Evolutionary conservation across 53 echinoderm and acorn worm species (phyloP).

Genomic region (Zoroaster sp.): DNA sequence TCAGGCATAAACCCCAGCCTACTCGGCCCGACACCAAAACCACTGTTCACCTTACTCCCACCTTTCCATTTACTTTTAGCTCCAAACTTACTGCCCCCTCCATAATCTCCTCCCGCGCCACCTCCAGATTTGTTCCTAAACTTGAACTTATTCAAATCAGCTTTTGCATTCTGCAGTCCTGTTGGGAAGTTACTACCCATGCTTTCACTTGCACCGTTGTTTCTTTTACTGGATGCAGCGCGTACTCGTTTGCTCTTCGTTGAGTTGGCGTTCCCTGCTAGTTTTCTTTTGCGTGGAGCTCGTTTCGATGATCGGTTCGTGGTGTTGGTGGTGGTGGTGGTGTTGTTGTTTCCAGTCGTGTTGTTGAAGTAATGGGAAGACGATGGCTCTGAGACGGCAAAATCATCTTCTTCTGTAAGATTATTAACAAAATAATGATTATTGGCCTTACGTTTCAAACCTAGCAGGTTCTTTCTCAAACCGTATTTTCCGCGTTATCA

Average conservation of each 20-base stretch:
- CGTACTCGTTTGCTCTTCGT: constrained; percentile 70
- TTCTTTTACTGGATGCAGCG: constrained; percentile 34
- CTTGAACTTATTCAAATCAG: constrained; percentile 65
- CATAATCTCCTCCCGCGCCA: constrained; percentile 3
- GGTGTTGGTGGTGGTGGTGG: neutral
- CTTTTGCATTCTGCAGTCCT: constrained; percentile 25
- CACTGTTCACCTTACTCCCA: neutral
- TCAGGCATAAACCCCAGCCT: constrained; percentile 83
- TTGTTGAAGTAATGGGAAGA: constrained; percentile 67
- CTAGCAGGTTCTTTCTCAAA: too few relatives aligned
- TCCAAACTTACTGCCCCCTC: neutral
- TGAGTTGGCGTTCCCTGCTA: constrained; percentile 22
- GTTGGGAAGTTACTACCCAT: neutral
- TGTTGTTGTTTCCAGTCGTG: neutral
- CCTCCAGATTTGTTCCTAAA: constrained; percentile 39
- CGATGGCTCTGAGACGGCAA: constrained; percentile 31
- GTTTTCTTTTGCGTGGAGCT: constrained; percentile 66
- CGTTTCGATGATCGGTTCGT: neutral
- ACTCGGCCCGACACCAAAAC: neutral
- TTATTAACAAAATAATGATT: neutral
- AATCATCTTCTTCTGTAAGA: constrained; percentile 59
- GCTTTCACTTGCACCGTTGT: neutral
- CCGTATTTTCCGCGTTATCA: too few relatives aligned
- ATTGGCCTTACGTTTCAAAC: too few relatives aligned
- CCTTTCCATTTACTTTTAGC: neutral